Evolutionary conservation across 2,797 vertebrate genomes (phyloP), one percentile per base, ranked within the genome.

Genomic region (Myiothlypis coronata): DNA sequence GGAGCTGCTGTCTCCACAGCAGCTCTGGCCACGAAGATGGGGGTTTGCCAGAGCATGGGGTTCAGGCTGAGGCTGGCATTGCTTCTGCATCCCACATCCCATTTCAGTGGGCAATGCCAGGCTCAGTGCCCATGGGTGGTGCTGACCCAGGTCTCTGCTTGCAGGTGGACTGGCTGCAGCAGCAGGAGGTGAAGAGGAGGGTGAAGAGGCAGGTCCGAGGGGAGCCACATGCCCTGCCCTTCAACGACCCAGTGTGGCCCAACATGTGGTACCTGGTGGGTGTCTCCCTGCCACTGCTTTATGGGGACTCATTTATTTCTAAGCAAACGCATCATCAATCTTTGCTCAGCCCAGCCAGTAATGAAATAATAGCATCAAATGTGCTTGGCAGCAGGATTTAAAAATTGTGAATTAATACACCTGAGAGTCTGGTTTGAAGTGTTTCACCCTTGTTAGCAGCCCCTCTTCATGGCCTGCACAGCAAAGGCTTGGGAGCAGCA

Each of bases 261-360:
- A 98, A 98, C 98, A 99, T 99, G 99, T 99, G 99, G 99, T 99
- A 99, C 96, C 98, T 99, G 97, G 99, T 99, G 96, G 98, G 98
- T 98, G 83, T 83, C 60, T 65, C 71, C 39, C 59, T 35, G 24
- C 6, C 4, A 11, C 52, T 37, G 56, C 78, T 50, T n/a, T 27
- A 30, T 12, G 6, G 23, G 35, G 15, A 9, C 8, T 50, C 3
- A 24, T 64, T 80, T 43, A 11, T 47, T 86, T 81, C 88, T 46
- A 21, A 56, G 55, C 49, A 65, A 80, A 49, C 2, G 7, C 35
- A 7, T 69, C 65, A 57, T 83, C 86, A 34, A 2, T 80, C 60
- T 74, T 72, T 61, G 23, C 47, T 80, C 6, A 81, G 55, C 69
- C 34, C 2, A 2, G 24, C 6, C 65, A 28, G 61, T 59, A 50